phyloP scores from a whole-genome alignment of 2,113 vertebrate species.

The Tetraodon nigroviridis region DNA sequence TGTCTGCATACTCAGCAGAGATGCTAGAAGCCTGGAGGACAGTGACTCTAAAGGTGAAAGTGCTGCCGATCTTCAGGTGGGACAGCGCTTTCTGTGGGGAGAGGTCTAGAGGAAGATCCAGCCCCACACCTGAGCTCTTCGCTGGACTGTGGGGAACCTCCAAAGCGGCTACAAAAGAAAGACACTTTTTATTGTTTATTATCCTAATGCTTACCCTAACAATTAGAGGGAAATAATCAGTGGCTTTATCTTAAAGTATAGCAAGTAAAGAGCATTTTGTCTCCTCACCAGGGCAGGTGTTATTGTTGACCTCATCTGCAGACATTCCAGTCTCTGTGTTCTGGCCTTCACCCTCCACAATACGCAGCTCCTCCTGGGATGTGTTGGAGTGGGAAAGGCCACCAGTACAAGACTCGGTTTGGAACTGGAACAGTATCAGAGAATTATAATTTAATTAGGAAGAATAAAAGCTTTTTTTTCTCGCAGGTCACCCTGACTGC shows the following conservation, averaged over 20 bases:
- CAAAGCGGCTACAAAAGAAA: conserved; percentile 53
- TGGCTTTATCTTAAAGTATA: background rate
- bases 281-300: conserved; percentile 84
- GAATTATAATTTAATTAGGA: background rate
- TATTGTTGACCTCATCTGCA: conserved; percentile 95
- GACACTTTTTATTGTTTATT: too few species aligned
- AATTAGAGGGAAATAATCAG: too few species aligned
- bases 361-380: conserved; percentile 92
- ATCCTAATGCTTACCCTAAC: too few species aligned
- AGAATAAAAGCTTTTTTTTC: background rate
- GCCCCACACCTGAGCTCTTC: conserved; percentile 54
- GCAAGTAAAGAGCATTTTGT: background rate
- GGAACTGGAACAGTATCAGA: conserved; percentile 77
- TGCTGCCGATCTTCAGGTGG: conserved; percentile 87
- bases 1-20: conserved; percentile 94
- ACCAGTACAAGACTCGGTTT: conserved; percentile 81
- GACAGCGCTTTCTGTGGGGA: conserved; percentile 77
- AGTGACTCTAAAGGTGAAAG: conserved; percentile 96
- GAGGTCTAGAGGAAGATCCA: conserved; percentile 77
- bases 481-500: background rate
- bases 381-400: conserved; percentile 85
- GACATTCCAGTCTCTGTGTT: conserved; percentile 79
- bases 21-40: conserved; percentile 98
- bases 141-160: conserved; percentile 70
- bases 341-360: conserved; percentile 95